Base-by-base conservation (phyloP, 2,113 vertebrate genomes). In the Calonectris borealis region DNA sequence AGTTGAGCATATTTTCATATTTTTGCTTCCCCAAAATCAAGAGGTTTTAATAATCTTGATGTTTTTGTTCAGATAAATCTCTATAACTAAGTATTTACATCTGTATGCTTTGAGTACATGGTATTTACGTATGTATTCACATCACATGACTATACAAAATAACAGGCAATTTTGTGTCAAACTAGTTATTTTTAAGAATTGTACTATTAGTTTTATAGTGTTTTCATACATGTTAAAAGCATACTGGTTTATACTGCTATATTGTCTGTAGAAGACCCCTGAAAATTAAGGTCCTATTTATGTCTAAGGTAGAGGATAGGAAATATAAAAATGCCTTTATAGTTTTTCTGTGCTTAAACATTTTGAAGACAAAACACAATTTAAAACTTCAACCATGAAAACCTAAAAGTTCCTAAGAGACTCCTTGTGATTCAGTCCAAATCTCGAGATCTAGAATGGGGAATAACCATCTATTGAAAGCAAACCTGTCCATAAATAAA, bases 151-250 rank as follows among this genome's bases (percentile, higher is more conserved):
- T 6, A 14, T 38, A 26, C 0, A 51, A 70, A 82, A 34, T 24
- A 46, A 38, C 1, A 4, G 6, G 5, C 16, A 40, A 14, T 25
- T 83, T 51, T 51, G 5, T 76, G 4, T 1, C 3, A n/a, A 68
- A 60, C 2, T 31, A 29, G 2, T 1, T 0, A 32, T 48, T 77
- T 88, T 95, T 48, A 52, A 5, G 22, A 48, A 29, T 20, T n/a
- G 1, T 2, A 11, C 0, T 64, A 5, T 34, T 60, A 44, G 1
- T 44, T 75, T 31, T 6, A 11, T 11, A 20, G 4, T 29, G 8
- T 25, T 89, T 89, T 46, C 26, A 58, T 5, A 34, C 13, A 48
- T 26, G 8, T 60, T 54, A 36, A 82, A 58, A 94, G 0, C 8
- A 12, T 27, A 7, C 4, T 36, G 7, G 4, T 77, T 86, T 66